These are phyloP conservation scores for Eupeodes luniger DNA, from an alignment of 2,888 invertebrate species.

Conservation along the genomic window DNA sequence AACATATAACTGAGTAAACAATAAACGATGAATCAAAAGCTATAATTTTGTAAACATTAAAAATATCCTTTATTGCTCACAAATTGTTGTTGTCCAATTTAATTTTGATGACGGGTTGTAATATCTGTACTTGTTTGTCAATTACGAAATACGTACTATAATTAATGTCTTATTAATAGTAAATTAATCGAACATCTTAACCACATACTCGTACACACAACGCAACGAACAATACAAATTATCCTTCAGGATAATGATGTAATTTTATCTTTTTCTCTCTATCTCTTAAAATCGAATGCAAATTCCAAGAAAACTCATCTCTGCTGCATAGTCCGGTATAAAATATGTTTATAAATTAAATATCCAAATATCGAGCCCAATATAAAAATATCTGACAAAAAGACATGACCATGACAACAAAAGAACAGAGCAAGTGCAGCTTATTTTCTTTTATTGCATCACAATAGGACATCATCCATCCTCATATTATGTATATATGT, in stretches of 20 bases:
- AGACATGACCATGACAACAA: constrained; percentile 14
- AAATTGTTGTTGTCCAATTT: constrained; percentile 21
- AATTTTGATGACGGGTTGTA: neutral
- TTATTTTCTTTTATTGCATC: constrained; percentile 47
- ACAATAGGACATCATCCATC: constrained; percentile 32
- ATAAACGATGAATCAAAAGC: constrained; percentile 3
- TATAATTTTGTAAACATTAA: constrained; percentile 44
- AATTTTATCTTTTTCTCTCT: constrained; percentile 27
- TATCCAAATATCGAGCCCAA: constrained; percentile 32
- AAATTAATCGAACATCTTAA: constrained; percentile 26
- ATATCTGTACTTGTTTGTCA: neutral
- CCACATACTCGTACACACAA: neutral
- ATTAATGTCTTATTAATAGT: constrained; percentile 26
- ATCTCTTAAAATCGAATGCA: constrained; percentile 13
- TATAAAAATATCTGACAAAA: constrained; percentile 6
- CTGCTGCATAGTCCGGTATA: neutral
- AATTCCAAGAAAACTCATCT: constrained; percentile 33
- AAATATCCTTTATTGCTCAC: constrained; percentile 31
- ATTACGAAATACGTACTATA: constrained; percentile 15
- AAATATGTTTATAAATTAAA: constrained; percentile 11
- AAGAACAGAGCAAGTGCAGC: constrained; percentile 22
- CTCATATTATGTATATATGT: too few species aligned
- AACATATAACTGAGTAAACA: constrained; percentile 5
- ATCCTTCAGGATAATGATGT: constrained; percentile 25
- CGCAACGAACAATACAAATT: constrained; percentile 22